Conservation (phyloP, 2,888 invertebrate genomes). For the Trichopria drosophilae region DNA sequence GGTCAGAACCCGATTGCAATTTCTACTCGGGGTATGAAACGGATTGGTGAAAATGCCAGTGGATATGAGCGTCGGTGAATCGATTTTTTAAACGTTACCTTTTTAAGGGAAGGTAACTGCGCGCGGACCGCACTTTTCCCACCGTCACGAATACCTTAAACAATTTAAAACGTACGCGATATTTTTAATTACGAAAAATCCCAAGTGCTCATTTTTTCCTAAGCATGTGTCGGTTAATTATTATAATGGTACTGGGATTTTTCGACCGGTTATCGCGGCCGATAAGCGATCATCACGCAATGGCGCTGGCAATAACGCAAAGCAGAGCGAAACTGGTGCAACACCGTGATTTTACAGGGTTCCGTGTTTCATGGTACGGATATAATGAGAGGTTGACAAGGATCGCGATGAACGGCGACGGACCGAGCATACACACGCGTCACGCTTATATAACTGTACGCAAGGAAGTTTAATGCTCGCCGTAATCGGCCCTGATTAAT, state of each 20-base stretch:
- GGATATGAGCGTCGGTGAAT: no score
- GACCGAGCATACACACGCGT: no score
- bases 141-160: no score
- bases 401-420: conserved; percentile 14
- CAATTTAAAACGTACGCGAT: no score
- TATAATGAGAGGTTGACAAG: conserved; percentile 29
- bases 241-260: conserved; percentile 27
- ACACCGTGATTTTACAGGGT: conserved; percentile 25
- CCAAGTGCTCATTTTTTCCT: conserved; percentile 3
- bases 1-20: no score
- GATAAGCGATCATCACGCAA: not conserved
- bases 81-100: no score
- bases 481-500: conserved; percentile 17
- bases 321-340: conserved; percentile 6
- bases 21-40: no score
- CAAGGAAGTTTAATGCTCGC: no score
- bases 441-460: no score
- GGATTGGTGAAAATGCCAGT: no score
- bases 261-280: conserved; percentile 24
- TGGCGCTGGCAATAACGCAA: not conserved
- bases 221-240: conserved; percentile 26
- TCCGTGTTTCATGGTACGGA: conserved; percentile 15
- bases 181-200: conserved; percentile 31
- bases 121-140: no score
- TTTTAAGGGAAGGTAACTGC: no score